phyloP scores from a whole-genome alignment of 92 coral and sea anemone species.

The Galaxea fascicularis region DNA sequence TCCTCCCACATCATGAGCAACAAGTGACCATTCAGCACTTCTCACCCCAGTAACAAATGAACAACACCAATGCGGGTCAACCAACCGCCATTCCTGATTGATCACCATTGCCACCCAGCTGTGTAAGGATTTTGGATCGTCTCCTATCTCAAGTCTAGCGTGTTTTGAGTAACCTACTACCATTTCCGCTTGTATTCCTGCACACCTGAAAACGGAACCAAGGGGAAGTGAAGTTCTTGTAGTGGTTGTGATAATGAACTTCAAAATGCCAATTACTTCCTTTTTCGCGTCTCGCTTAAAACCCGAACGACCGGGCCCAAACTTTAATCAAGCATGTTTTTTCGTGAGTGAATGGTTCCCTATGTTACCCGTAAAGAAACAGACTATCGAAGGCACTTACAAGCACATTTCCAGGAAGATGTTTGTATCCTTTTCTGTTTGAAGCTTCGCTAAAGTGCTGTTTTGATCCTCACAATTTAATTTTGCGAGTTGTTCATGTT shows the following conservation, averaged over 20 bases:
- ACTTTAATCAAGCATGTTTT: too few relatives aligned
- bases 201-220: slow-evolving; percentile 2
- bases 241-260: too few relatives aligned
- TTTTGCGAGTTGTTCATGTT: background rate
- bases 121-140: background rate
- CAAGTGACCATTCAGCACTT: slow-evolving; percentile 14
- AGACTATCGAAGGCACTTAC: background rate
- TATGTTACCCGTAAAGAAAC: too few relatives aligned
- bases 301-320: too few relatives aligned
- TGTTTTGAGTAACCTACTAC: slow-evolving; percentile 11
- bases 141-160: slow-evolving; percentile 15
- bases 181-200: slow-evolving; percentile 13
- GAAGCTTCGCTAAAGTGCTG: slow-evolving; percentile 17
- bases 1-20: background rate
- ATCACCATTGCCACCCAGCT: slow-evolving; percentile 18
- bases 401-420: slow-evolving; percentile 14
- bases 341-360: too few relatives aligned
- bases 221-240: too few relatives aligned
- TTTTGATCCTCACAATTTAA: background rate
- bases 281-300: too few relatives aligned
- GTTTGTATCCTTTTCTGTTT: background rate
- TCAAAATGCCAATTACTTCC: too few relatives aligned
- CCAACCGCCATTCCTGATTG: slow-evolving; percentile 13
- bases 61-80: slow-evolving; percentile 18
- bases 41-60: slow-evolving; percentile 6